Base-by-base conservation (phyloP, 2,888 invertebrate species). In the Myopa tessellatipennis region DNA sequence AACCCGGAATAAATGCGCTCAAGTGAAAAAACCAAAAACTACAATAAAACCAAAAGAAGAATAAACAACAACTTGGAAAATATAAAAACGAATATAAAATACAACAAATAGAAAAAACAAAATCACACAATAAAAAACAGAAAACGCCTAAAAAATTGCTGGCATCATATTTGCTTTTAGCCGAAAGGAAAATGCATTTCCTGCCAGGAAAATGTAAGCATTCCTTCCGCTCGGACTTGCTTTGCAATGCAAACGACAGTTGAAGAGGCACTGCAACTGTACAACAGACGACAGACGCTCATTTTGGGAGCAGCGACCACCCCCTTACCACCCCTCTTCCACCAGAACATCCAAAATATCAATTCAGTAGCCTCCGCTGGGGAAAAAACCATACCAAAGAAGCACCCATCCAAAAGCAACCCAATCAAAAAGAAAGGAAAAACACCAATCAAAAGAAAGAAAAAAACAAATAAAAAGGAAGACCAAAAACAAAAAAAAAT, bases 171-270 rank as follows among this genome's bases (percentile, higher is more conserved):
- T 68, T 68, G 67, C 67, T 55, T 74, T 58, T 67, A 67, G 55
- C 55, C 74, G 36, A 55, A 55, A 38, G 67, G 83, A 82, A 81
- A 84, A 83, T 85, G 85, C 84, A 85, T 85, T 86, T 86, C 83
- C 83, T 85, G 85, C 84, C 87, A 86, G 82, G 85, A 82, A 84
- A 84, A 83, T 83, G 82, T 83, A 84, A 86, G 85, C 84, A 84
- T 83, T 87, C 55, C 61, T 61, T 40, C 61, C 65, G 73, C 38
- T 84, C 84, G 82, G 82, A 82, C 83, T 84, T 83, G 82, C 84
- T 83, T 81, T 80, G 80, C 80, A 80, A 80, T 81, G 81, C 82
- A 81, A 80, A 79, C 78, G 82, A 79, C 81, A 82, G 76, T 77
- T 73, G 69, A 61, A 78, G 78, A 79, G 78, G 78, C 79, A 18